Evolutionary conservation across 2,113 vertebrate species (phyloP), one percentile per base, ranked within the genome.

Genomic region (Xenotilapia leptura): DNA sequence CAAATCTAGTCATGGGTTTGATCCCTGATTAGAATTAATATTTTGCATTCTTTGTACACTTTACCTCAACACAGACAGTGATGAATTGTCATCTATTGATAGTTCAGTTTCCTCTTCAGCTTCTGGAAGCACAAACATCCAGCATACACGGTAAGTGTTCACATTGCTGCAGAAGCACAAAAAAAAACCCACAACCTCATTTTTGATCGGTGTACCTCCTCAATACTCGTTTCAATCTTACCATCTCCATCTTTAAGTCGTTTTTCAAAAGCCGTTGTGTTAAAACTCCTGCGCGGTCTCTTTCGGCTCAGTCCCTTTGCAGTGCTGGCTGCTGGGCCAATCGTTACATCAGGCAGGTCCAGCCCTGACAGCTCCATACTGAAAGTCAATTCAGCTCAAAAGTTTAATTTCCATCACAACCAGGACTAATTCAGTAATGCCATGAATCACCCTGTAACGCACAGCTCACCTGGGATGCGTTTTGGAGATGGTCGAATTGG

Each of bases 321-420:
- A 0, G 54, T 49, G 47, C 83, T 95, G 9, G 38, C 51, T 21
- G 11, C 40, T 3, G 82, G 85, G n/a, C 79, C 92, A 33, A 94
- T 73, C 2, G 96, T 95, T 60, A 96, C 13, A 73, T 96, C 95
- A 31, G 95, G 89, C 45, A 97, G 86, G 45, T 96, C 96, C 58
- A 95, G 81, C 12, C 82, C 91, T 7, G 94, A 95, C 15, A 93
- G 80, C 36, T 93, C 95, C 40, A 90, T 90, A 70, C 96, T 97
- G 54, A 58, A 82, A 88, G 26, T 85, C 19, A 92, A 58, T 17
- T 75, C 8, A 79, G 8, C 26, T 54, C 38, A 31, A 28, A 49
- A 77, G 36, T 53, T 54, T 45, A 83, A 9, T 58, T 49, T 40
- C 21, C 9, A 12, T 68, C 2, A 60, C 2, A 70, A 36, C 38